Evolutionary conservation across 2,888 invertebrate genomes (phyloP), one percentile per base, ranked within the genome.

Genomic region (Neoaliturus tenellus): DNA sequence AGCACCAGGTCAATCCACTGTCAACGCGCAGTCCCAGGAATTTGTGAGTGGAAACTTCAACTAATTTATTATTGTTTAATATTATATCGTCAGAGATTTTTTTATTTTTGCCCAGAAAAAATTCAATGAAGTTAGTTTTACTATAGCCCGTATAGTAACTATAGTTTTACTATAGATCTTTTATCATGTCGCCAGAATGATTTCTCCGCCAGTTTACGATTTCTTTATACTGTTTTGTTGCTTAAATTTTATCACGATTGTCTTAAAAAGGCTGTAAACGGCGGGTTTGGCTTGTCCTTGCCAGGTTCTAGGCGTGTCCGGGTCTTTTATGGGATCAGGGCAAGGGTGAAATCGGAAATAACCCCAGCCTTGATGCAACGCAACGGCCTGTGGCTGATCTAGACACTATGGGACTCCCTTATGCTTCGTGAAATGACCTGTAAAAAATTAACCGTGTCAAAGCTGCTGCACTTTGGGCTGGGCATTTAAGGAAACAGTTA

Each of bases 311-410:
- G 75, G 75, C 44, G 44, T 75, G 75, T 51, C 41, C 20, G 75
- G 51, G 73, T 73, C 33, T 23, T 73, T 73, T 73, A 73, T 73
- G 73, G 51, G 23, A 55, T 55, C 23, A 17, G 55, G 41, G 51
- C 41, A 75, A 25, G 44, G 75, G 75, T 75, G 75, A 75, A 75
- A 75, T 75, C 51, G 75, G 41, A 75, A 75, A 75, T 51, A 10
- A 25, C 51, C 28, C 14, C 6, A 33, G 25, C 75, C 75, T 75
- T 75, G 75, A 75, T 75, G 31, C 23, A 55, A 75, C 51, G 31
- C 23, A 55, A 55, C 23, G 55, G 23, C 55, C 55, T 55, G 55
- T 20, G 55, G 20, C 55, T 48, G 48, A 48, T 48, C 5, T 17
- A n/a, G 48, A n/a, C 10, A 35, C 10, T 48, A 48, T 48, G n/a